Base-by-base conservation (phyloP, 1,140 invertebrate genomes). In the Ostrea edulis region DNA sequence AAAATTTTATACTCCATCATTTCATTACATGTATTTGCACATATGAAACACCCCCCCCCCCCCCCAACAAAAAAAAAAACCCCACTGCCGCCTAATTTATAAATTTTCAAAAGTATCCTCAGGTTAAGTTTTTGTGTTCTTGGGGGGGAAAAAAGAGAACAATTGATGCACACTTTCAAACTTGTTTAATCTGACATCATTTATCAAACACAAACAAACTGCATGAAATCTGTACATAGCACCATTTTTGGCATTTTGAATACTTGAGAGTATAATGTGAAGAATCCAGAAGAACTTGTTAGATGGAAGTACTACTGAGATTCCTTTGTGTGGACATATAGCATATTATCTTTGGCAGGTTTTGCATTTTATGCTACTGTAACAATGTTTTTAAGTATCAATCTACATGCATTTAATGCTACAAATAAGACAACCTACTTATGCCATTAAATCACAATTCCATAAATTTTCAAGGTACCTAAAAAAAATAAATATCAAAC, bases 201-300 rank as follows among this genome's bases (percentile, higher is more conserved):
- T 77, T 29, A 77, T 77, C 68, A 77, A 77, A 77, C 68, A 77
- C 68, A 44, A 44, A 77, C 68, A 77, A 77, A 77, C 68, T 77
- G 68, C 68, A 77, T 77, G 68, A 77, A 29, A 77, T 77, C 68
- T 77, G 68, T 77, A 77, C 25, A 77, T 77, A 77, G 68, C 68
- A 77, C 68, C 68, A 77, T 77, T 77, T 77, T 77, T 22, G 25
- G 14, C 12, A 25, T 77, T 77, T 22, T 77, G 35, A 77, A 77
- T 77, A 35, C 58, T 29, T 77, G 25, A 77, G 68, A 77, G 58
- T 20, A 44, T 5, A 62, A 62, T 14, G 58, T 62, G 17, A n/a
- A 14, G 12, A 77, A 77, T 25, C 4, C 25, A 77, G 68, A 29
- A 77, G 25, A 77, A 77, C 25, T 77, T 25, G 14, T 29, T 29